Evolutionary conservation across 2,797 vertebrate genomes (phyloP).

Genomic region (Anas georgica): DNA sequence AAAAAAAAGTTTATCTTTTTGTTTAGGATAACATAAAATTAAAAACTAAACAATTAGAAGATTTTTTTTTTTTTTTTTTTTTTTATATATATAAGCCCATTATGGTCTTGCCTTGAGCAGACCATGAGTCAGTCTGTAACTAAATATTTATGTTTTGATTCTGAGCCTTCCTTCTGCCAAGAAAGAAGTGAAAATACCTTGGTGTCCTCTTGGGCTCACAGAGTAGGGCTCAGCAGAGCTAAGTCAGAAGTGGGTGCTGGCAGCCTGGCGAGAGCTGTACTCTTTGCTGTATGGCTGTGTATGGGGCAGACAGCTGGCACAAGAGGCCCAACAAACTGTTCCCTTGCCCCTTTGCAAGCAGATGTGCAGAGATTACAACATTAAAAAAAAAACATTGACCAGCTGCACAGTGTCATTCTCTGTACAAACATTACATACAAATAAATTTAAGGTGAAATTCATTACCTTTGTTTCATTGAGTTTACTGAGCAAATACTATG

Average conservation of each 20-base stretch:
- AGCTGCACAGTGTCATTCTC: background rate
- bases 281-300: accelerated
- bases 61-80: background rate
- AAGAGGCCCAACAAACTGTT: no score
- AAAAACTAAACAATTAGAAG: background rate
- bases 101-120: background rate
- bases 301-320: background rate
- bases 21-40: constrained; percentile 10
- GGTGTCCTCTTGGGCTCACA: background rate
- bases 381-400: background rate
- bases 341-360: background rate
- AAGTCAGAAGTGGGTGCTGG: background rate
- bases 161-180: constrained; percentile 9
- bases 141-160: constrained; percentile 5
- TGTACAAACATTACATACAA: background rate
- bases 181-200: background rate
- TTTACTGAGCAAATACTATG: background rate
- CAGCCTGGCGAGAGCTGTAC: accelerated
- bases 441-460: background rate
- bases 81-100: background rate
- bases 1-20: background rate
- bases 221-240: background rate
- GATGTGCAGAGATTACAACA: background rate
- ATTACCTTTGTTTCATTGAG: background rate
- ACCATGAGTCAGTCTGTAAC: background rate